A percentile compares a stretch with the other conserved stretches of the same genome.
Evolutionary conservation across 2,113 vertebrate species (phyloP).

Genomic region (Hippocampus comes): DNA sequence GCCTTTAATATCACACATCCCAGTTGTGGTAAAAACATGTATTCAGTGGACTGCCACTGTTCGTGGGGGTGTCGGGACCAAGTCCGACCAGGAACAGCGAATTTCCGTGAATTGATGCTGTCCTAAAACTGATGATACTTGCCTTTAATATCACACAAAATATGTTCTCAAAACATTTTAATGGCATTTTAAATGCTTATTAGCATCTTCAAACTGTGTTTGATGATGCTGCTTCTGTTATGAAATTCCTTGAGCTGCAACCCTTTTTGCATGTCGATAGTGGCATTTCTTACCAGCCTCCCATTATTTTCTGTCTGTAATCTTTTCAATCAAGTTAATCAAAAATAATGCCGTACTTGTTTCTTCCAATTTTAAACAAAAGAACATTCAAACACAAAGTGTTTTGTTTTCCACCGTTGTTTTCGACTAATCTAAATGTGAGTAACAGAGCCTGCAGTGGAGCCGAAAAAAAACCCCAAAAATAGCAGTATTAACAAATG

Average conservation of each 20-base stretch:
- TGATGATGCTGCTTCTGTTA: no score
- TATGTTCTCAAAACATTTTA: no score
- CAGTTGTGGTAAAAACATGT: not conserved
- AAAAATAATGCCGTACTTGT: constrained; percentile 5
- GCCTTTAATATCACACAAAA: no score
- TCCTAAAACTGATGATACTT: no score
- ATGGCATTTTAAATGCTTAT: not conserved
- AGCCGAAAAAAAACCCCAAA: constrained; percentile 31
- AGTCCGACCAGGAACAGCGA: not conserved
- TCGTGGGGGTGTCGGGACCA: no score
- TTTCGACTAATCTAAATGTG: constrained; percentile 73
- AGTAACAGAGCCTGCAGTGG: constrained; percentile 65
- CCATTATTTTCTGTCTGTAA: not conserved
- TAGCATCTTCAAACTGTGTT: not conserved
- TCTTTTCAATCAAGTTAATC: constrained; percentile 4
- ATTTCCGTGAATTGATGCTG: no score
- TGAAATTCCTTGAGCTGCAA: constrained; percentile 16
- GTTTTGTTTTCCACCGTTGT: constrained; percentile 47
- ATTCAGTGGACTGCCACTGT: no score
- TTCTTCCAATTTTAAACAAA: constrained; percentile 44
- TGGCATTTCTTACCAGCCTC: not conserved
- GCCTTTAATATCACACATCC: not conserved
- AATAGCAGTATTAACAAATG: constrained; percentile 68
- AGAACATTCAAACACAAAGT: constrained; percentile 38
- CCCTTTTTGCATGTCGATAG: not conserved